phyloP scores from a whole-genome alignment of 92 coral and sea anemone genomes.

The Epizoanthus stellaris region DNA sequence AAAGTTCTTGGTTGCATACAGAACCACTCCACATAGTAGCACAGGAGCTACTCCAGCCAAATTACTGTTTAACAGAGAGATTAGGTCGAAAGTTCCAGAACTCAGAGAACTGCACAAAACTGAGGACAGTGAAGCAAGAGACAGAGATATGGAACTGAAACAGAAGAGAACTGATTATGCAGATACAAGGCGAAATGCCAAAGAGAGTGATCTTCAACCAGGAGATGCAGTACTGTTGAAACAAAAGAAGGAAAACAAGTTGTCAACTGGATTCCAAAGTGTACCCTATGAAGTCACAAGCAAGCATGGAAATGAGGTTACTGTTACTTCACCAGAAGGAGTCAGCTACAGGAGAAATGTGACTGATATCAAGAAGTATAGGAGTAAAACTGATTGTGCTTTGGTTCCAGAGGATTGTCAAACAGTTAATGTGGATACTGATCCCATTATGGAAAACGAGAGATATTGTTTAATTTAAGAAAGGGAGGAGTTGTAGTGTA shows the following conservation, averaged over 20 bases:
- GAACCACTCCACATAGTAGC: background rate
- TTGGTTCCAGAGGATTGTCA: too few relatives aligned
- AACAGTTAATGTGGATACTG: too few relatives aligned
- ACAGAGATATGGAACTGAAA: slow-evolving; percentile 38
- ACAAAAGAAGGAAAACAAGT: slow-evolving; percentile 47
- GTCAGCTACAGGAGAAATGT: too few relatives aligned
- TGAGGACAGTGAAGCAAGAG: slow-evolving; percentile 41
- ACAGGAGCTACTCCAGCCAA: slow-evolving; percentile 4
- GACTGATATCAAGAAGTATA: too few relatives aligned
- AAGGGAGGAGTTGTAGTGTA: too few relatives aligned
- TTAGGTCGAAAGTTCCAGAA: slow-evolving; percentile 24
- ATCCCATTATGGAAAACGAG: too few relatives aligned
- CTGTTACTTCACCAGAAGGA: too few relatives aligned
- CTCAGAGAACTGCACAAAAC: slow-evolving; percentile 1
- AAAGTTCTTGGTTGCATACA: background rate
- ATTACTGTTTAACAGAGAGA: slow-evolving; percentile 37
- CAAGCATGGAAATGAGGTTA: too few relatives aligned
- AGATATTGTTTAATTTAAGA: too few relatives aligned
- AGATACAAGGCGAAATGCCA: slow-evolving; percentile 31
- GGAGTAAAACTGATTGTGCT: too few relatives aligned
- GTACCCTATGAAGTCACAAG: too few relatives aligned
- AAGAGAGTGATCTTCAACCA: slow-evolving; percentile 17
- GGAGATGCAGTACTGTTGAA: slow-evolving; percentile 43
- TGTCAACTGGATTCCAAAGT: slow-evolving; percentile 32
- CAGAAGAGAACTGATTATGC: slow-evolving; percentile 52